Base-by-base conservation (phyloP, 2,113 vertebrate species). In the Pavo muticus region DNA sequence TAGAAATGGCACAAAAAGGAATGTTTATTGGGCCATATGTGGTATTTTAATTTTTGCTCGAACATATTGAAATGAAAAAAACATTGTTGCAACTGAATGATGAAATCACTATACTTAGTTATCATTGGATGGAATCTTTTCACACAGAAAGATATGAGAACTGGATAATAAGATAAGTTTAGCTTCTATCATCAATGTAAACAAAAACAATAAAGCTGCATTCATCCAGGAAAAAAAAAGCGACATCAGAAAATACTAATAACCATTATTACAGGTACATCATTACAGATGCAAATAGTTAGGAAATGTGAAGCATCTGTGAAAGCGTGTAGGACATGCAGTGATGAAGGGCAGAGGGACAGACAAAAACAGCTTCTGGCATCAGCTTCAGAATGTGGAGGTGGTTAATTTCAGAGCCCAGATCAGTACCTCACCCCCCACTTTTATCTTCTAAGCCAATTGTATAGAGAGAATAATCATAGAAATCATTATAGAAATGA, bases 371-470 rank as follows among this genome's bases (percentile, higher is more conserved):
- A 99, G 98, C 99, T 98, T 99, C 99, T 97, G 99, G 99, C 99
- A 99, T 98, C 99, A 99, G 99, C 99, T 99, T 99, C 99, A 99
- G 98, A 98, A 96, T 91, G 97, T 97, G 96, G 96, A 98, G 93
- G 97, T 97, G 97, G 98, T 98, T 98, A 98, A 98, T 98, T 96
- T 95, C 96, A 98, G 88, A 98, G 97, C 97, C 95, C 87, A 96
- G 91, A 94, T 93, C 93, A 95, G 96, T 94, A 75, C 91, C 59
- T 35, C 40, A 25, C 4, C 14, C 37, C 61, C 52, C 56, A 35
- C 42, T 91, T 97, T 97, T 96, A 96, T 70, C 88, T 93, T 95
- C 35, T 32, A 96, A 97, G 96, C 95, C 97, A 98, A 98, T 97
- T 90, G 91, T 77, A 96, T 24, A 82, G 47, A 92, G 40, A 96